Percentiles rank a stretch among this genome's conserved stretches.
phyloP scores from a whole-genome alignment of 2,888 invertebrate genomes.

The Deilephila elpenor region DNA sequence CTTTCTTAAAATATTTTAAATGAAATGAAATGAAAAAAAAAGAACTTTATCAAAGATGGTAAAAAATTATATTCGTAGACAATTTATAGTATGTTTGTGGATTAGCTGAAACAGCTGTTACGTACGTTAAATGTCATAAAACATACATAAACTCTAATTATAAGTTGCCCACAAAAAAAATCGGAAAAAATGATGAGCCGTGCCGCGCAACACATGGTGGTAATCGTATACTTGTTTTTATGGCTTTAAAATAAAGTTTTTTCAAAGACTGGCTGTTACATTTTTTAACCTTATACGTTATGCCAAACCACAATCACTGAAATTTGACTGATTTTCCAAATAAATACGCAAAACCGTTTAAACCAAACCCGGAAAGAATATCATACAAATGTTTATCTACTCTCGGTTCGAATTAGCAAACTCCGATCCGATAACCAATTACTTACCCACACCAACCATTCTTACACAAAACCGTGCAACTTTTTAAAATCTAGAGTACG shows the following conservation, averaged over 20 bases:
- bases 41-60: no score
- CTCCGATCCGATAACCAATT: neutral
- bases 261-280: neutral
- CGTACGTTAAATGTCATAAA: slow-evolving; percentile 76
- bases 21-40: no score
- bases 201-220: slow-evolving; percentile 21
- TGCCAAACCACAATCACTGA: no score
- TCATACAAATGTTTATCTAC: no score
- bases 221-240: neutral
- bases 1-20: no score
- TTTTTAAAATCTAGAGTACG: neutral
- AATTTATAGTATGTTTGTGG: slow-evolving; percentile 59
- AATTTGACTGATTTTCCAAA: no score
- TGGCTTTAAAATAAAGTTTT: no score
- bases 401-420: neutral
- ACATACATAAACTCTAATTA: slow-evolving; percentile 76
- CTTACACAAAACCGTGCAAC: neutral
- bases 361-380: no score
- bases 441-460: neutral
- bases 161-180: slow-evolving; percentile 54
- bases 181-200: slow-evolving; percentile 43
- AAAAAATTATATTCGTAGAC: neutral
- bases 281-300: no score
- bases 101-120: slow-evolving; percentile 64
- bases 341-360: no score